Evolutionary conservation across 2,113 vertebrate genomes (phyloP).

Genomic region (Carettochelys insculpta): DNA sequence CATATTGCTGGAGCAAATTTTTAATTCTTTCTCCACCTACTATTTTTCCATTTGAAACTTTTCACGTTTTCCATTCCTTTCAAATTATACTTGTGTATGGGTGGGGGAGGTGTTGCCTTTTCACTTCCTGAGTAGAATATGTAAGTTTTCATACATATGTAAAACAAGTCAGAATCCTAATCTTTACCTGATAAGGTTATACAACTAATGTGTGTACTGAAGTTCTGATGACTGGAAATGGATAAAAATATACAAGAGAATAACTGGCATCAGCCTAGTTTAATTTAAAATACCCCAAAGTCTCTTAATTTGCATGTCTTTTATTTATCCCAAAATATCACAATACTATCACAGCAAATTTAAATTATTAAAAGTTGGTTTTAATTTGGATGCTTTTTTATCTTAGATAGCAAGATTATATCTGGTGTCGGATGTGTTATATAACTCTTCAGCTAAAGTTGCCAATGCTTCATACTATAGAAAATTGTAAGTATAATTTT

Average conservation of each 20-base stretch:
- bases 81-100: neutral
- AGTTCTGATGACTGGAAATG: neutral
- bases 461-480: slow-evolving; percentile 98
- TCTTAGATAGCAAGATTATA: slow-evolving; percentile 95
- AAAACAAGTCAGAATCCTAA: neutral
- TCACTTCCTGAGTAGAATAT: neutral
- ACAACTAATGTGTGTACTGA: neutral
- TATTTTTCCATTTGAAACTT: neutral
- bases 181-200: neutral
- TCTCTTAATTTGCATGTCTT: neutral
- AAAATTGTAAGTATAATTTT: slow-evolving; percentile 93
- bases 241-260: neutral
- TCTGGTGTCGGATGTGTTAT: slow-evolving; percentile 97
- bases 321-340: neutral
- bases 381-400: slow-evolving; percentile 33
- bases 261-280: neutral
- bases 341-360: neutral
- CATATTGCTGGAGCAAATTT: neutral
- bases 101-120: neutral
- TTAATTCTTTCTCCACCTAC: neutral
- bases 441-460: slow-evolving; percentile 99
- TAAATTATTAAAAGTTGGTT: neutral
- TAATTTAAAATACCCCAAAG: neutral
- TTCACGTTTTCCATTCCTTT: neutral
- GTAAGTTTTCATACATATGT: neutral